Evolutionary conservation across 2,888 invertebrate species (phyloP).

Genomic region (Dryobotodes eremita): DNA sequence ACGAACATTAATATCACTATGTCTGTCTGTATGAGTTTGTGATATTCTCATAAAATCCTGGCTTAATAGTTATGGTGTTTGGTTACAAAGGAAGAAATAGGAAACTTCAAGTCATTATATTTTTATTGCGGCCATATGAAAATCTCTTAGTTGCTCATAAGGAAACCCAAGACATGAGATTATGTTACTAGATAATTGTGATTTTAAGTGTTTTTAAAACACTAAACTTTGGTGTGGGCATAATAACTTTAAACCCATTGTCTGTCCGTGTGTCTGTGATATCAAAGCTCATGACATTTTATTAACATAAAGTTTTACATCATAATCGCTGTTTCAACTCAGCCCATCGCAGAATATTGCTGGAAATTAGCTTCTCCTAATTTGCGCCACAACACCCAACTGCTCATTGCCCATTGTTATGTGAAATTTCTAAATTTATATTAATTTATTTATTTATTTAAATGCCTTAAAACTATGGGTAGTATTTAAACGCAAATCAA

Average conservation of each 20-base stretch:
- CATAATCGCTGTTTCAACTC: background rate
- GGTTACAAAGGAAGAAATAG: constrained; percentile 35
- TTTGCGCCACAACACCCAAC: no score
- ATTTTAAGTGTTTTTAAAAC: constrained; percentile 21
- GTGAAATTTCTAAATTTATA: no score
- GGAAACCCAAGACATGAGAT: constrained; percentile 8
- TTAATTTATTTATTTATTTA: no score
- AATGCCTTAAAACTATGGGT: no score
- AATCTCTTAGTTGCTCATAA: constrained; percentile 2
- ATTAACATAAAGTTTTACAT: background rate
- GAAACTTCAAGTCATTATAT: constrained; percentile 23
- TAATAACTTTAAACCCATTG: background rate
- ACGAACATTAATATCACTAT: background rate
- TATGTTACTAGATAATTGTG: background rate
- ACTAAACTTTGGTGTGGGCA: no score
- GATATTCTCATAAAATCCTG: constrained; percentile 28
- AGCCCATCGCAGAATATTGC: no score
- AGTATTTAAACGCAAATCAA: no score
- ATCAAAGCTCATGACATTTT: background rate
- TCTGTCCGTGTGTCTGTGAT: background rate
- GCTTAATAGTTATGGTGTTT: constrained; percentile 39
- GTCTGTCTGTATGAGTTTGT: background rate
- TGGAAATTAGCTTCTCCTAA: no score
- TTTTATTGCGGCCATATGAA: constrained; percentile 24
- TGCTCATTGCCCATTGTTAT: no score